Conservation (phyloP, 2,888 invertebrate genomes). For the Phymatocera aterrima region DNA sequence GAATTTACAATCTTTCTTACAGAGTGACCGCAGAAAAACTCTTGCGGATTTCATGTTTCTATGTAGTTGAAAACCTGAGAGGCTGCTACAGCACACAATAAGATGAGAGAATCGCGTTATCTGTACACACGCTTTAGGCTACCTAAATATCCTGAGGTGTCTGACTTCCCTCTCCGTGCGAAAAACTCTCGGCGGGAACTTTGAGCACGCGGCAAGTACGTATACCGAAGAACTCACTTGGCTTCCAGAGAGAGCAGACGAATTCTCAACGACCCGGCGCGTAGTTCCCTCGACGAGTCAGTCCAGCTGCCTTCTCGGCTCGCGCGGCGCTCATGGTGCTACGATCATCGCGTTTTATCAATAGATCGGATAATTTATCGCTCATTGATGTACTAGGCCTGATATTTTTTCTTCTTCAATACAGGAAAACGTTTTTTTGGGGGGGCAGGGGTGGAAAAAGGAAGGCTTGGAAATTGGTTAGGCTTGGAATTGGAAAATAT, state of each 20-base stretch:
- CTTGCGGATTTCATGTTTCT: too few relatives aligned
- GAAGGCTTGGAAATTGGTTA: too few relatives aligned
- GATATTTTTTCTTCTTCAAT: not conserved
- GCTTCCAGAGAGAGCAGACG: conserved; percentile 18
- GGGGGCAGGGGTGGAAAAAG: too few relatives aligned
- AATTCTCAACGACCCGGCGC: conserved; percentile 37
- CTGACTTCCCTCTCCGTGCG: conserved; percentile 24
- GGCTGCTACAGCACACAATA: too few relatives aligned
- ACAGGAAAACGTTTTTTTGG: not conserved
- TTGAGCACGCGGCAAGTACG: conserved; percentile 26
- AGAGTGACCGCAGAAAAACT: too few relatives aligned
- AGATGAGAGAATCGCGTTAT: too few relatives aligned
- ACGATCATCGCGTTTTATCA: conserved; percentile 24
- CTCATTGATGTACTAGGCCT: not conserved
- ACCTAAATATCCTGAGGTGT: not conserved
- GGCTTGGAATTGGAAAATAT: too few relatives aligned
- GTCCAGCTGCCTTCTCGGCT: conserved; percentile 31
- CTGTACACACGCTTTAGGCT: too few relatives aligned
- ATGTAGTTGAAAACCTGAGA: too few relatives aligned
- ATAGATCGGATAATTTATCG: not conserved
- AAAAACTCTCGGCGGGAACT: conserved; percentile 29
- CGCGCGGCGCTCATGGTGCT: conserved; percentile 1
- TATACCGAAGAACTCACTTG: conserved; percentile 24
- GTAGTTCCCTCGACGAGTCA: conserved; percentile 40
- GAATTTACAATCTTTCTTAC: too few relatives aligned